Conservation (phyloP, 1,140 invertebrate genomes). For the Drosophila sturtevanti region DNA sequence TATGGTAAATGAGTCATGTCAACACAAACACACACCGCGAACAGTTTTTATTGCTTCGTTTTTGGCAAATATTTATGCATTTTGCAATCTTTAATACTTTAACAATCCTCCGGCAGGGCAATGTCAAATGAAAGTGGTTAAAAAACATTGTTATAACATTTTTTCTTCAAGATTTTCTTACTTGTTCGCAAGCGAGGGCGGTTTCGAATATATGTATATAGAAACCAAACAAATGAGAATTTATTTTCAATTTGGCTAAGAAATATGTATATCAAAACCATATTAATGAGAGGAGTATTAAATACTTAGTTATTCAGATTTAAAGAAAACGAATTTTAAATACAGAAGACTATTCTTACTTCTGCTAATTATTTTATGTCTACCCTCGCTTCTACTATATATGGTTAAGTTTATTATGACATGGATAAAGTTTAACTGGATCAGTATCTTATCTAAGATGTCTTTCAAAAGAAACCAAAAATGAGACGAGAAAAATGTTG, state of each 20-base stretch:
- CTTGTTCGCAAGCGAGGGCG: slow-evolving; percentile 17
- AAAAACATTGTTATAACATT: slow-evolving; percentile 25
- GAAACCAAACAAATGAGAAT: no score
- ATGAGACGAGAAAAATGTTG: neutral
- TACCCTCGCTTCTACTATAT: neutral
- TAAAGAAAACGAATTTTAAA: no score
- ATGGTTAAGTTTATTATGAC: slow-evolving; percentile 21
- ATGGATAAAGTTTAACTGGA: neutral
- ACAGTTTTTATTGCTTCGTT: neutral
- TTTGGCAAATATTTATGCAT: slow-evolving; percentile 36
- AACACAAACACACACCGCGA: slow-evolving; percentile 1
- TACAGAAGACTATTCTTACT: no score
- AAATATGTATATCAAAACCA: no score
- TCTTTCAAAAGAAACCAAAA: neutral
- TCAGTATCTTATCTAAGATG: slow-evolving; percentile 5
- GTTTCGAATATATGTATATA: neutral
- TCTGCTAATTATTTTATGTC: no score
- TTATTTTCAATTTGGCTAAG: no score
- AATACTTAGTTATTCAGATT: no score
- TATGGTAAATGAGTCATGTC: slow-evolving; percentile 42
- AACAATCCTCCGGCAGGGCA: slow-evolving; percentile 3
- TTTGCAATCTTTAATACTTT: slow-evolving; percentile 26
- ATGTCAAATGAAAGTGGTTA: slow-evolving; percentile 49
- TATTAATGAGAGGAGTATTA: no score
- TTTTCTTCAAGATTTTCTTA: slow-evolving; percentile 20